Percentiles rank a stretch among this genome's conserved stretches.
phyloP scores from a whole-genome alignment of 2,113 vertebrate genomes.

The Galeopterus variegatus region DNA sequence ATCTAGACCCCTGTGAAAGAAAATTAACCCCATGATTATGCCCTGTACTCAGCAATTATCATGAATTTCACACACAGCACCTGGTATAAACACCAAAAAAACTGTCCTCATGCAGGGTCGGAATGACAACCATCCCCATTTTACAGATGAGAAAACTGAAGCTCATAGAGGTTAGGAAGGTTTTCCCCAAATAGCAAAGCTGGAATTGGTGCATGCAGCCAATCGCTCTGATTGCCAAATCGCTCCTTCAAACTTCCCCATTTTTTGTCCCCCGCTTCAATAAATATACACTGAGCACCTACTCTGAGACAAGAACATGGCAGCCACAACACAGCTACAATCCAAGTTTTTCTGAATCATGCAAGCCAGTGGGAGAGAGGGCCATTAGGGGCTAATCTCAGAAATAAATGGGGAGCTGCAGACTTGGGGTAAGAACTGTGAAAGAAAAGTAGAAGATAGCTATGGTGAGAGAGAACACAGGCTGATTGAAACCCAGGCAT shows the following conservation, averaged over 20 bases:
- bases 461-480: neutral
- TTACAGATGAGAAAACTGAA: neutral
- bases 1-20: neutral
- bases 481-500: neutral
- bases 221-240: neutral
- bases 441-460: neutral
- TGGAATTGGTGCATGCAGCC: neutral
- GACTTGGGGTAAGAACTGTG: neutral
- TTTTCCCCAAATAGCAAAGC: neutral
- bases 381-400: accelerated
- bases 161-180: neutral
- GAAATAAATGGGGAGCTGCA: neutral
- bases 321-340: neutral
- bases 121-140: neutral
- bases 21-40: accelerated
- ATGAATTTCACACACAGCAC: accelerated
- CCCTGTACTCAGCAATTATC: neutral
- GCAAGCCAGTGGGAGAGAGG: neutral
- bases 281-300: neutral
- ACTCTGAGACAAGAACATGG: too few relatives aligned
- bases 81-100: neutral
- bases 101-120: accelerated
- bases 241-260: neutral
- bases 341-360: neutral
- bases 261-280: neutral